Evolutionary conservation across 2,888 invertebrate species (phyloP), one percentile per base, ranked within the genome.

Genomic region (Sminthurides aquaticus): DNA sequence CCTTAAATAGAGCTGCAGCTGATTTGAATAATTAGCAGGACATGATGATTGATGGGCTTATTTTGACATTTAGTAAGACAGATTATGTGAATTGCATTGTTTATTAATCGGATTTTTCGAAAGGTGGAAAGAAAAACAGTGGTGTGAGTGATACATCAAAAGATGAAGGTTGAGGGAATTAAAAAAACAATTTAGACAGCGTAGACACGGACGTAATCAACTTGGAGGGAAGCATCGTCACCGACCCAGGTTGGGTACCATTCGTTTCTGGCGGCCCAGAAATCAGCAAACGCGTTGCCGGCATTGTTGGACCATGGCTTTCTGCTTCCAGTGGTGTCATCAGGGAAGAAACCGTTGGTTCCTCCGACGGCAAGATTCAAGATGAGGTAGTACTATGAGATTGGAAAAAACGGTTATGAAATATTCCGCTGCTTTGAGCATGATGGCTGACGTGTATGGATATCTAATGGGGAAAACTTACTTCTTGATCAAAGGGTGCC

Each of bases 401-500:
- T n/a, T n/a, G 43, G 15, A 5, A 28, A 58, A 56, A 56, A 24
- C 11, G 15, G 18, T 24, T 49, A 24, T 57, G 52, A 22, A n/a
- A n/a, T n/a, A n/a, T n/a, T n/a, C n/a, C n/a, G n/a, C n/a, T n/a
- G n/a, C n/a, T n/a, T n/a, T n/a, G n/a, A n/a, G n/a, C n/a, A n/a
- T n/a, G n/a, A n/a, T n/a, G n/a, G n/a, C n/a, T n/a, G n/a, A 24
- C 27, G 57, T 5, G 25, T 26, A 52, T 20, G 11, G 22, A n/a
- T n/a, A n/a, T n/a, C n/a, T n/a, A n/a, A n/a, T n/a, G 22, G 5
- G 52, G 20, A 15, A 52, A 20, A 18, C 20, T 52, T 60, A 64
- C 63, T 82, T 87, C 82, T 76, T 86, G 83, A 78, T 90, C 88
- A 74, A 90, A 89, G 0, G 90, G 90, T 1, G 88, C 86, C 79